phyloP scores from a whole-genome alignment of 1,140 invertebrate genomes.

The Wasmannia auropunctata region DNA sequence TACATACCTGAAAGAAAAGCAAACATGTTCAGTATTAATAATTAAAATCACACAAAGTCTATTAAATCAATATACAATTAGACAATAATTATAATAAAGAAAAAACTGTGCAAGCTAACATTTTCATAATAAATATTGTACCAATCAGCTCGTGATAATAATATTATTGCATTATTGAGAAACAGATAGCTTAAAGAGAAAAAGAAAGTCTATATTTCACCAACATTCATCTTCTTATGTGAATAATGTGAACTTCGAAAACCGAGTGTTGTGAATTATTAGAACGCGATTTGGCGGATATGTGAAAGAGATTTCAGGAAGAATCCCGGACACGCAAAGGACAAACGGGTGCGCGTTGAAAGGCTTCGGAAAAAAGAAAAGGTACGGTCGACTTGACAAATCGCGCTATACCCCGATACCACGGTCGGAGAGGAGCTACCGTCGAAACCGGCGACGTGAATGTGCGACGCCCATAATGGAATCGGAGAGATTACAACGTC shows the following conservation, averaged over 20 bases:
- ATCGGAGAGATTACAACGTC: constrained; percentile 69
- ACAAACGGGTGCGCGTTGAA: constrained; percentile 52
- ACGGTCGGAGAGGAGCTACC: constrained; percentile 29
- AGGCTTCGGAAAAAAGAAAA: constrained; percentile 51
- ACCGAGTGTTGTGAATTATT: constrained; percentile 18
- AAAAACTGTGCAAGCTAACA: not conserved
- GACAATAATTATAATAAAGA: not conserved
- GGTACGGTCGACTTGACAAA: constrained; percentile 62
- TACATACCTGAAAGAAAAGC: constrained; percentile 55
- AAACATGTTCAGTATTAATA: not conserved
- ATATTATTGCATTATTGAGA: not conserved
- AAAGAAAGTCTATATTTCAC: not conserved
- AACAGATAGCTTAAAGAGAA: not conserved
- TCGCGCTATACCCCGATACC: constrained; percentile 68
- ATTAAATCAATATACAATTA: not conserved
- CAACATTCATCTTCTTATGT: not conserved
- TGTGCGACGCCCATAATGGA: constrained; percentile 63
- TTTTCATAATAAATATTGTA: not conserved
- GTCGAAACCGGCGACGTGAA: constrained; percentile 57
- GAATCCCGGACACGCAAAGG: constrained; percentile 31
- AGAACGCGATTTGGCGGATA: not conserved
- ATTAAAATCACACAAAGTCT: not conserved
- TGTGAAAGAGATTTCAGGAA: constrained; percentile 2
- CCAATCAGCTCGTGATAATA: not conserved
- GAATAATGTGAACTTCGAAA: not conserved